Evolutionary conservation across 2,113 vertebrate species (phyloP).

Genomic region (Lagopus muta): DNA sequence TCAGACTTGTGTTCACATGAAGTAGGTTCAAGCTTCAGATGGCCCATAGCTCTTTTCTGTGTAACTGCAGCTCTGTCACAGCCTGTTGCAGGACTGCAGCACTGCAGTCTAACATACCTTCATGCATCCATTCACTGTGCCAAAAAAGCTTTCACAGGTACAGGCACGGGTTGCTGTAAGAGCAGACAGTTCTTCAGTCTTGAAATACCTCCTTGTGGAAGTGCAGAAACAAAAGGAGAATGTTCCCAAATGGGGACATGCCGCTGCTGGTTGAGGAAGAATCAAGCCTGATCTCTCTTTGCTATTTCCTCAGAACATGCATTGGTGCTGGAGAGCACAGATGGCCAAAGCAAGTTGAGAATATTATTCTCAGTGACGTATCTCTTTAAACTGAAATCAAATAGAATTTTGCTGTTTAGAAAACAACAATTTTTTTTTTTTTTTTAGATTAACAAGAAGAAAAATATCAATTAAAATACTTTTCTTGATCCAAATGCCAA

Average conservation of each 20-base stretch:
- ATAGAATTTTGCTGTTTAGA: conserved; percentile 5
- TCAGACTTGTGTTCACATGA: background rate
- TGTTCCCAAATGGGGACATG: background rate
- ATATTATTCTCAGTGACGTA: background rate
- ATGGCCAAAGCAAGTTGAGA: background rate
- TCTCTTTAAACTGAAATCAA: conserved; percentile 21
- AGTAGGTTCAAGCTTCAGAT: background rate
- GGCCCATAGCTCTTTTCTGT: background rate
- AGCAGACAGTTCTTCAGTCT: background rate
- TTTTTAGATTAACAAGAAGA: background rate
- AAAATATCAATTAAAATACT: conserved; percentile 36
- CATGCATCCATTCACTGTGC: background rate
- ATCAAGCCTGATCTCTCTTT: background rate
- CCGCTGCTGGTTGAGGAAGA: background rate
- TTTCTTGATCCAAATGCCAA: conserved; percentile 33
- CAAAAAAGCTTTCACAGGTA: background rate
- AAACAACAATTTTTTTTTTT: background rate
- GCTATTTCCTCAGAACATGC: background rate
- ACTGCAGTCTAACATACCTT: background rate
- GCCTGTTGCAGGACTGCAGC: background rate
- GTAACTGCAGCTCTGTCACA: background rate
- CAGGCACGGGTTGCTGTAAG: background rate
- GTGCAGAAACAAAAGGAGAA: background rate
- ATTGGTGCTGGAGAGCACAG: background rate
- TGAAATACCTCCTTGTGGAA: background rate